Evolutionary conservation across 2,113 vertebrate species (phyloP).

Genomic region (Cathartes aura): DNA sequence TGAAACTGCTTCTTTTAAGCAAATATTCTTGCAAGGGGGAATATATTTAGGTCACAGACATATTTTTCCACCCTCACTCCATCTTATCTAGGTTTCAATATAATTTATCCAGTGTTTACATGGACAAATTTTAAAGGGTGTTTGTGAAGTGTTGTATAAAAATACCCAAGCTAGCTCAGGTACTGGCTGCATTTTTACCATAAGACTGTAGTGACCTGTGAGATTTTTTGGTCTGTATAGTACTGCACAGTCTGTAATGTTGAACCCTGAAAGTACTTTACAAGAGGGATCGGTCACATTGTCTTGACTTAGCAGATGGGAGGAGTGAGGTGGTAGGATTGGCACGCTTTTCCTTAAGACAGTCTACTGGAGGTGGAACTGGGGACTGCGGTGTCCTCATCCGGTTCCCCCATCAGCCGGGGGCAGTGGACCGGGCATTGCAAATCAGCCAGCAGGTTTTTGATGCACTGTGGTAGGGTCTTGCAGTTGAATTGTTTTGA

Average conservation of each 20-base stretch:
- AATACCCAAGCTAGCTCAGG: not conserved
- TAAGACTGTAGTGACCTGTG: rapidly evolving
- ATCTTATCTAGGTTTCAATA: not conserved
- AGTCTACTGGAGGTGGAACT: not conserved
- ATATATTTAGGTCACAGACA: not conserved
- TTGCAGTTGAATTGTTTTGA: not conserved
- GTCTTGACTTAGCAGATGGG: not conserved
- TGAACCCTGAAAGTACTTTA: not conserved
- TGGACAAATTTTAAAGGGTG: not conserved
- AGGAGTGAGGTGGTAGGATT: rapidly evolving
- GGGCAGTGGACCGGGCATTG: rapidly evolving
- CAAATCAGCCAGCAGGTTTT: not conserved
- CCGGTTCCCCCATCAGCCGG: not conserved
- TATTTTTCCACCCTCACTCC: not conserved
- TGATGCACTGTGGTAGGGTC: not conserved
- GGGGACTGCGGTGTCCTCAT: not conserved
- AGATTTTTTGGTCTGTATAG: not conserved
- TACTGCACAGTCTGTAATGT: not conserved
- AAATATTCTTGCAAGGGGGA: not conserved
- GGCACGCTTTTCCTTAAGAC: not conserved
- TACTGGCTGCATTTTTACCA: not conserved
- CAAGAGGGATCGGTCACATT: not conserved
- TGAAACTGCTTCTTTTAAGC: not conserved
- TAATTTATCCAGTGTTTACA: not conserved
- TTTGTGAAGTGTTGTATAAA: not conserved